Conservation (phyloP, 30 jellyfish, hydroid and myxozoan genomes). For the Aurelia aurita complex sp. Pacific region DNA sequence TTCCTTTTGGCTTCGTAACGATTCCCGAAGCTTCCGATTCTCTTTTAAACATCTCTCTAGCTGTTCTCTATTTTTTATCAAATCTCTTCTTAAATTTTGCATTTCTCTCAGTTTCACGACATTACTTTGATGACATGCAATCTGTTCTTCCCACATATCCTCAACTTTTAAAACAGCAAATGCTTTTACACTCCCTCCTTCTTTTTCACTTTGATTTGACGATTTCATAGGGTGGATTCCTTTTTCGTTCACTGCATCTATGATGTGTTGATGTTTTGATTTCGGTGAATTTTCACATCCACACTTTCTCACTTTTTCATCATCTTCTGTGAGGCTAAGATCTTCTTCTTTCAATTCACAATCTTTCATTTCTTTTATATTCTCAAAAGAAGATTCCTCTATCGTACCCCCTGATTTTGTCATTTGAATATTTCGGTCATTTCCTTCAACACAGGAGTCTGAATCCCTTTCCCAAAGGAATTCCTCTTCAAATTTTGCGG, state of each 20-base stretch:
- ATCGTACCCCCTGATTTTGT: background rate
- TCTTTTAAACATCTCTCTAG: conserved; percentile 35
- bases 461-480: background rate
- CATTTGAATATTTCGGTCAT: too few relatives aligned
- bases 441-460: too few relatives aligned
- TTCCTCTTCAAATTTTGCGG: background rate
- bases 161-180: conserved; percentile 42
- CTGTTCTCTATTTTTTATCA: conserved; percentile 15
- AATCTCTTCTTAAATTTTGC: conserved; percentile 32
- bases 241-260: too few relatives aligned
- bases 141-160: conserved; percentile 41
- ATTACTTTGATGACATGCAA: conserved; percentile 25
- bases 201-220: too few relatives aligned
- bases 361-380: too few relatives aligned
- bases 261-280: too few relatives aligned
- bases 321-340: too few relatives aligned
- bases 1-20: background rate
- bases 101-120: conserved; percentile 31
- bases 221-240: too few relatives aligned
- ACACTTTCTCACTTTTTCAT: too few relatives aligned
- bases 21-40: conserved; percentile 9
- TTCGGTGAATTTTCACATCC: too few relatives aligned
- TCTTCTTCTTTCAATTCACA: too few relatives aligned
- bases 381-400: too few relatives aligned
- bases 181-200: background rate